Evolutionary conservation across 1,140 invertebrate genomes (phyloP).

Genomic region (Bombus impatiens): DNA sequence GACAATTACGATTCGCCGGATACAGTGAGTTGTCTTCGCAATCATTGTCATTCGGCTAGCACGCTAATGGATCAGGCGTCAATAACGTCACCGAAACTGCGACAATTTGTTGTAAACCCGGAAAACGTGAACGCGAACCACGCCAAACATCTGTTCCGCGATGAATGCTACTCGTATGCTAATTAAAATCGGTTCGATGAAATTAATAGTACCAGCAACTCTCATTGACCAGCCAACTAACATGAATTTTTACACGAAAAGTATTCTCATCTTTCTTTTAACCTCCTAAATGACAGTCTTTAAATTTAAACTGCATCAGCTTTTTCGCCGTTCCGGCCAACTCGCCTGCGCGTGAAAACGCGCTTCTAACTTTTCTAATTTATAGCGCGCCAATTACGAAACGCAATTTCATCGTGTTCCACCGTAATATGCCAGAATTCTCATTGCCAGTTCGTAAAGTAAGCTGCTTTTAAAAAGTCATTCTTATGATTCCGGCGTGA

Average conservation of each 20-base stretch:
- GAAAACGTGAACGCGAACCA: neutral
- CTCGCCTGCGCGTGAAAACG: neutral
- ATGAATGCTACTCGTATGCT: neutral
- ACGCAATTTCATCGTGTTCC: neutral
- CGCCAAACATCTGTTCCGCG: neutral
- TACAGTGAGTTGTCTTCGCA: neutral
- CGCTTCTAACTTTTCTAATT: conserved; percentile 23
- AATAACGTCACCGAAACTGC: conserved; percentile 17
- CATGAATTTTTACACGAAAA: neutral
- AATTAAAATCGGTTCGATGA: conserved; percentile 19
- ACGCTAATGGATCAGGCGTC: conserved; percentile 7
- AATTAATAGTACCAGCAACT: no score
- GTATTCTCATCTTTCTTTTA: neutral
- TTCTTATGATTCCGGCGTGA: neutral
- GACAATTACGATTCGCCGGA: neutral
- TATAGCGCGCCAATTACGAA: conserved; percentile 9
- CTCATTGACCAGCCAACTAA: neutral
- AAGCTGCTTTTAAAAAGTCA: neutral
- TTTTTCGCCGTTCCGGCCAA: neutral
- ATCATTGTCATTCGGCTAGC: neutral
- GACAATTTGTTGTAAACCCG: conserved; percentile 5
- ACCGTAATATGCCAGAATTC: neutral
- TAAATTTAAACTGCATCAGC: neutral
- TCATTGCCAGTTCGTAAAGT: neutral
- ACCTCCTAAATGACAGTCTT: neutral